Evolutionary conservation across 1,140 invertebrate genomes (phyloP), one percentile per base, ranked within the genome.

Genomic region (Magallana ariakensis): DNA sequence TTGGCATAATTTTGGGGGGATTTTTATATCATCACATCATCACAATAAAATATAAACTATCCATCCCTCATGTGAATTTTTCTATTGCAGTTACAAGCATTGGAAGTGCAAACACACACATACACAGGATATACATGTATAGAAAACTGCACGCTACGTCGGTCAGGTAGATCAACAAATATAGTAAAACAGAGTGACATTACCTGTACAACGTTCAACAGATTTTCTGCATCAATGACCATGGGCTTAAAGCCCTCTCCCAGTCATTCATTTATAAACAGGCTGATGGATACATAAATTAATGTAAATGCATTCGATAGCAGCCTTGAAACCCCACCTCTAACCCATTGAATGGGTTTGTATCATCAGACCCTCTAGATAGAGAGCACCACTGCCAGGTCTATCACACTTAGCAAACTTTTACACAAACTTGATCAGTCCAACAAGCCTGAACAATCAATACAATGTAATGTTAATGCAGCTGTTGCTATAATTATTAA

Each of bases 191-290:
- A 60, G 58, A 16, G 58, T 60, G 58, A n/a, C 58, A 60, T 60
- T 60, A 60, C 58, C 58, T 60, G 15, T 60, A 60, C 58, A 60
- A 60, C n/a, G 58, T 60, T 60, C 58, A n/a, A 60, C 58, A 60
- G 58, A 60, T 60, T 60, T 60, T 60, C 58, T 13, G 58, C 58
- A 60, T 60, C 15, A 60, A 13, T 60, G 58, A 60, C n/a, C n/a
- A 60, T 16, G 58, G n/a, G 58, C n/a, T 60, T 16, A 60, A 60
- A 60, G 15, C 58, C 58, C 58, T 60, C 33, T 46, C 33, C 33
- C 16, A 60, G 58, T 60, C 58, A 60, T 60, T 60, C 58, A 60
- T 13, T 60, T 60, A 60, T 60, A 60, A 9, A 16, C 58, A 16
- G n/a, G 5, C 58, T 60, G n/a, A n/a, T n/a, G n/a, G 5, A 60